phyloP scores from a whole-genome alignment of 2,797 vertebrate species.

The Betta splendens region DNA sequence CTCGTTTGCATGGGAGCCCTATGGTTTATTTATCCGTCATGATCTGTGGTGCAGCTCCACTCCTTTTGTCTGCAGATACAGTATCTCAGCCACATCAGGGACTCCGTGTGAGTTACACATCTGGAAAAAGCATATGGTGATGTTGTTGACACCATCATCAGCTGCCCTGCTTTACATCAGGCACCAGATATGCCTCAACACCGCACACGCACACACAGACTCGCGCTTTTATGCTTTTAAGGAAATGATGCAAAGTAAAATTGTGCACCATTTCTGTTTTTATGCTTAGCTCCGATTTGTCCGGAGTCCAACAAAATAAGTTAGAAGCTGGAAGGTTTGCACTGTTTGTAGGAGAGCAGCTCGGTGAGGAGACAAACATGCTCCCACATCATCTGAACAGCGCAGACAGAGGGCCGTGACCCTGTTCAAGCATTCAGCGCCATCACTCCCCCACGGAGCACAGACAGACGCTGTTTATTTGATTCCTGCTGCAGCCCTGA shows the following conservation, averaged over 20 bases:
- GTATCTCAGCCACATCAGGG: constrained; percentile 48
- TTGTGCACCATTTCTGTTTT: no score
- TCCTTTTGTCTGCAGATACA: constrained; percentile 64
- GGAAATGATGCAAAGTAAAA: no score
- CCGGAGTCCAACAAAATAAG: no score
- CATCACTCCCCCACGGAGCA: background rate
- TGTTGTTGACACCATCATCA: constrained; percentile 50
- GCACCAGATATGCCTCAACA: constrained; percentile 15
- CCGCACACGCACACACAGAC: background rate
- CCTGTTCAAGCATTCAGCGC: constrained; percentile 5
- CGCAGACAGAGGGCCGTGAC: background rate
- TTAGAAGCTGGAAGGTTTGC: no score
- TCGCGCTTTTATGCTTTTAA: no score
- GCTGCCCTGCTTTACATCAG: constrained; percentile 28
- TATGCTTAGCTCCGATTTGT: no score
- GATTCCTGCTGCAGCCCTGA: background rate
- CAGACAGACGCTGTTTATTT: background rate
- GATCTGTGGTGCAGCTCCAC: constrained; percentile 25
- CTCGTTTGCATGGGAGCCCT: constrained; percentile 17
- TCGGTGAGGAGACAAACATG: background rate
- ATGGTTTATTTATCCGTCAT: constrained; percentile 44
- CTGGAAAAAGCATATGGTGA: constrained; percentile 32
- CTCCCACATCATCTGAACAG: background rate
- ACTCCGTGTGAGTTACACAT: constrained; percentile 29
- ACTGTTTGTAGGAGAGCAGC: no score